These are phyloP conservation scores for Pecten maximus DNA, from an alignment of 2,888 invertebrate genomes.

Conservation along the genomic window DNA sequence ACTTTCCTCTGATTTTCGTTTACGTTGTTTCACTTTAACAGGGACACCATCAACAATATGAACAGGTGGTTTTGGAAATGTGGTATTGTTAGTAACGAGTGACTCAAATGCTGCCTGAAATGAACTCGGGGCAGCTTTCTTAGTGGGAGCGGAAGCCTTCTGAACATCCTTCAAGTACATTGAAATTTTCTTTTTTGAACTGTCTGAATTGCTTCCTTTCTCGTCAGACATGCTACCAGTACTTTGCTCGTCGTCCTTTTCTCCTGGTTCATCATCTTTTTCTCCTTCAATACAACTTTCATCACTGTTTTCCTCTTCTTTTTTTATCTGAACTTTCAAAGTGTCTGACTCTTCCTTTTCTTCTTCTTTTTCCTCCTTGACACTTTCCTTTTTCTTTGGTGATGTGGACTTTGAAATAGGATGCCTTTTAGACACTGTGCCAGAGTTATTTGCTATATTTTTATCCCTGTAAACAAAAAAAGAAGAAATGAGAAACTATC, in stretches of 20 bases:
- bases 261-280: conserved; percentile 41
- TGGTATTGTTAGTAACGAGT: conserved; percentile 48
- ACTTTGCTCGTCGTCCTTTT: conserved; percentile 41
- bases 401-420: conserved; percentile 62
- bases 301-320: conserved; percentile 45
- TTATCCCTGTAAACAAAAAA: conserved; percentile 54
- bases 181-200: conserved; percentile 50
- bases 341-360: conserved; percentile 42
- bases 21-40: conserved; percentile 44
- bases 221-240: conserved; percentile 1
- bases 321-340: conserved; percentile 41
- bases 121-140: conserved; percentile 51
- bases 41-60: conserved; percentile 45
- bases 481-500: conserved; percentile 40
- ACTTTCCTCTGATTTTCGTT: conserved; percentile 48
- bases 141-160: conserved; percentile 49
- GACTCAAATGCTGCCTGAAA: conserved; percentile 62
- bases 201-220: conserved; percentile 20
- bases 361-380: conserved; percentile 50
- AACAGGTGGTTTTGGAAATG: conserved; percentile 43
- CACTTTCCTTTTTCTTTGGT: conserved; percentile 50
- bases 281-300: conserved; percentile 42
- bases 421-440: conserved; percentile 73
- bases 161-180: conserved; percentile 58
- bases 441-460: conserved; percentile 71